Evolutionary conservation across 2,888 invertebrate genomes (phyloP).

Genomic region (Quadroppia sp.): DNA sequence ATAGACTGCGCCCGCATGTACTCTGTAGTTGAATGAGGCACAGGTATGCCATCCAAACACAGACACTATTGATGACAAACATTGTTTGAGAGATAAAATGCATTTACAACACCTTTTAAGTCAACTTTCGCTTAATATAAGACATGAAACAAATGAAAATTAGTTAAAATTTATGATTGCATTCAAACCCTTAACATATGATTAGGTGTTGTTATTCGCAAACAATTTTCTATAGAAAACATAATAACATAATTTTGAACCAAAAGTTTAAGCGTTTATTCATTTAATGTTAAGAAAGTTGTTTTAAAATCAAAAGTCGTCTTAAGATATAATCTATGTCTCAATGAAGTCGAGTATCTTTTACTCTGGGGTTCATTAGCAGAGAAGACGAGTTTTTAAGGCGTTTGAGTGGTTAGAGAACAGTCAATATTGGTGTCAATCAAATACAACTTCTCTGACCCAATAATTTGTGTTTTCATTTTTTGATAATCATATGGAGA

Average conservation of each 20-base stretch:
- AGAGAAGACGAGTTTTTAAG: not conserved
- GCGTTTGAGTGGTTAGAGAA: not conserved
- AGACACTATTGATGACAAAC: not conserved
- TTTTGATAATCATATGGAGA: not conserved
- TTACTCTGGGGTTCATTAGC: not conserved
- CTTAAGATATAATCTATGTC: not conserved
- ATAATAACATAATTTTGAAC: no score
- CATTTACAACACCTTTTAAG: not conserved
- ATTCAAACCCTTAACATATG: no score
- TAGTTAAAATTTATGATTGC: not conserved
- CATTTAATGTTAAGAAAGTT: not conserved
- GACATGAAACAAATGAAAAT: not conserved
- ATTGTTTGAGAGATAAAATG: no score
- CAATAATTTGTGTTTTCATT: constrained; percentile 10
- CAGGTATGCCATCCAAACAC: constrained; percentile 9
- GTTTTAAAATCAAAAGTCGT: not conserved
- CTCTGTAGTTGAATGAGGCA: not conserved
- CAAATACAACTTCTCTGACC: constrained; percentile 28
- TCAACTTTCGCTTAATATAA: not conserved
- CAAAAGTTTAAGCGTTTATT: not conserved
- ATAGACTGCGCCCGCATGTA: not conserved
- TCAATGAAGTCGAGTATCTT: not conserved
- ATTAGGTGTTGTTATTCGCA: no score
- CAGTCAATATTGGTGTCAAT: constrained; percentile 5
- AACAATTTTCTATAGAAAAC: no score